A percentile compares a stretch with the other conserved stretches of the same genome.
Evolutionary conservation across 2,113 vertebrate genomes (phyloP).

Genomic region (Abramis brama): DNA sequence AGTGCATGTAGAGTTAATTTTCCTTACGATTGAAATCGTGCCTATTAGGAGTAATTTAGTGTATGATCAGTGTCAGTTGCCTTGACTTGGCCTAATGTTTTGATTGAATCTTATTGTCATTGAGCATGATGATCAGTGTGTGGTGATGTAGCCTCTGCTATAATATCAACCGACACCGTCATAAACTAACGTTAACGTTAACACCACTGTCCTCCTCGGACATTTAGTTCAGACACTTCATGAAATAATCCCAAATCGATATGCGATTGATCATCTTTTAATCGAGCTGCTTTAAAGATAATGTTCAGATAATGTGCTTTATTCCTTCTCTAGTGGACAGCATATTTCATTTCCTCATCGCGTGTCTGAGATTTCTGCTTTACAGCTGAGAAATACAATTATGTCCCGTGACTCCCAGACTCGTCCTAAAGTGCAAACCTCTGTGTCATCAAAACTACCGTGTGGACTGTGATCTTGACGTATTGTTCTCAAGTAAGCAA

Average conservation of each 20-base stretch:
- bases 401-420: constrained; percentile 17
- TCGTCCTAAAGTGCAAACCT: background rate
- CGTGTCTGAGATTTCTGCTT: constrained; percentile 5
- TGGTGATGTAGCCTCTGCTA: background rate
- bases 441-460: background rate
- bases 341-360: constrained; percentile 29
- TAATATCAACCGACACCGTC: too few species aligned
- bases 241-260: background rate
- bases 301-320: background rate
- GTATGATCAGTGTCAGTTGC: background rate
- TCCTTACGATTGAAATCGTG: background rate
- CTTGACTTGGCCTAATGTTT: background rate
- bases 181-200: background rate
- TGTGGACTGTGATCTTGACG: background rate
- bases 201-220: background rate
- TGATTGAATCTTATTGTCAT: background rate
- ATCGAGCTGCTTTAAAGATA: background rate
- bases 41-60: too few species aligned
- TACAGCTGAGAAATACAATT: constrained; percentile 1
- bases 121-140: background rate
- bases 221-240: background rate
- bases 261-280: background rate
- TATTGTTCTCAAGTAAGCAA: too few species aligned
- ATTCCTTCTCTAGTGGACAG: background rate
- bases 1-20: background rate